A percentile compares a stretch with the other conserved stretches of the same genome.
phyloP scores from a whole-genome alignment of 2,888 invertebrate genomes.

The Drosophila mercatorum region DNA sequence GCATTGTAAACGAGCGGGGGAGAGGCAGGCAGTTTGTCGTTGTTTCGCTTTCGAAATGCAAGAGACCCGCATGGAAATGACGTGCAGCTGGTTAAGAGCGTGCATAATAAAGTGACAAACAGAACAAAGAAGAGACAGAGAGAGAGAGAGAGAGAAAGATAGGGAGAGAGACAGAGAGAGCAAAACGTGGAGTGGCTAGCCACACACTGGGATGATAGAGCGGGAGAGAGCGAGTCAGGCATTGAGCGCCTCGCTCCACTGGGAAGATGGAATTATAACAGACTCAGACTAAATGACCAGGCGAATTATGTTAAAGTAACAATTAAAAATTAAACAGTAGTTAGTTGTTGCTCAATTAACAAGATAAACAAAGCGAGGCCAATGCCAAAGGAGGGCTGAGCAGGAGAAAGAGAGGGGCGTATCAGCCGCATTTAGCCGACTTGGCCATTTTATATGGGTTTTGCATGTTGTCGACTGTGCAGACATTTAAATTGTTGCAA shows the following conservation, averaged over 20 bases:
- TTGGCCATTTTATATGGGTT: conserved; percentile 23
- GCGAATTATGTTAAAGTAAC: conserved; percentile 62
- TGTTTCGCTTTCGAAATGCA: conserved; percentile 55
- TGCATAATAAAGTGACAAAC: conserved; percentile 65
- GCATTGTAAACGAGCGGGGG: conserved; percentile 12
- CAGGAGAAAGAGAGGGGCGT: neutral
- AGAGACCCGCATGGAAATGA: conserved; percentile 62
- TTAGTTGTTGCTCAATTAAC: conserved; percentile 71
- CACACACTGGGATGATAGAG: neutral
- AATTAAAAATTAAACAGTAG: conserved; percentile 74
- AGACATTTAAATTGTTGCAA: conserved; percentile 17
- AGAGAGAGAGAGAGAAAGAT: conserved; percentile 6
- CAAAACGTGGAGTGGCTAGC: neutral
- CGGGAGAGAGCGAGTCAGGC: conserved; percentile 10
- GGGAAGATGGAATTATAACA: conserved; percentile 33
- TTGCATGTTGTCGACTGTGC: conserved; percentile 43
- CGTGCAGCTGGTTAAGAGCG: conserved; percentile 60
- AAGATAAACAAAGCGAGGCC: conserved; percentile 58
- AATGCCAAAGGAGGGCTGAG: conserved; percentile 10
- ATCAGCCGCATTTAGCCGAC: neutral
- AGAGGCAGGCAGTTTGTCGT: conserved; percentile 11
- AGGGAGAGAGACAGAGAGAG: neutral
- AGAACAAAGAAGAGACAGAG: conserved; percentile 14
- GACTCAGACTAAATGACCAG: conserved; percentile 32
- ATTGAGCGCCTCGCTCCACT: conserved; percentile 4